Evolutionary conservation across 2,797 vertebrate genomes (phyloP).

Genomic region (Fistularia commersonii): DNA sequence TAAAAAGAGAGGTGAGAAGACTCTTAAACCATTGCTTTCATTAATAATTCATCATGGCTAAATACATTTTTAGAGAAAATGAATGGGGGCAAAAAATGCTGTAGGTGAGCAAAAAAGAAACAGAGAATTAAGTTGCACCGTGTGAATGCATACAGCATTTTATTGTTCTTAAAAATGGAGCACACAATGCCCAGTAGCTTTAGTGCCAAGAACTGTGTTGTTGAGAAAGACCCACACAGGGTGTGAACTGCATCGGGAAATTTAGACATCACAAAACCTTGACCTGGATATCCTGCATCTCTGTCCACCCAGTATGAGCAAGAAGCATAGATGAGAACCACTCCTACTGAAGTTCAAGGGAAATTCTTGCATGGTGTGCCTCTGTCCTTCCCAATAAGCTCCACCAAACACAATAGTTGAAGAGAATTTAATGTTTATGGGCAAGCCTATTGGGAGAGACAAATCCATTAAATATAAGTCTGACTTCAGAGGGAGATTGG

Average conservation of each 20-base stretch:
- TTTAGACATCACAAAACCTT: conserved; percentile 45
- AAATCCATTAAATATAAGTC: conserved; percentile 61
- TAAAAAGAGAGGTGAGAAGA: conserved; percentile 30
- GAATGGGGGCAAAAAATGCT: too few relatives aligned
- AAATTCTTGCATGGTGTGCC: conserved; percentile 44
- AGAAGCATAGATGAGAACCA: conserved; percentile 46
- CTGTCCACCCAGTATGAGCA: conserved; percentile 50
- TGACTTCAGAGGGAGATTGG: conserved; percentile 42
- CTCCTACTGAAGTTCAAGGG: conserved; percentile 51
- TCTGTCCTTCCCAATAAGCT: conserved; percentile 40
- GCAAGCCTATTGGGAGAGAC: conserved; percentile 53
- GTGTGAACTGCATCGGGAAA: conserved; percentile 36
- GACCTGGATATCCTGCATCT: conserved; percentile 69
- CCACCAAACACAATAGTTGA: conserved; percentile 38
- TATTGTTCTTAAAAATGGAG: conserved; percentile 25
- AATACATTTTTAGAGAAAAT: too few relatives aligned
- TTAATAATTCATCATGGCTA: too few relatives aligned
- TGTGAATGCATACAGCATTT: conserved; percentile 15
- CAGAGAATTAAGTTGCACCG: conserved; percentile 20
- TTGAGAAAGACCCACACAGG: conserved; percentile 25
- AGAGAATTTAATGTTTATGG: conserved; percentile 61
- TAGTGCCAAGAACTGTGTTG: conserved; percentile 9
- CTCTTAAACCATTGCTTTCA: too few relatives aligned
- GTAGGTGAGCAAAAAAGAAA: conserved; percentile 15
- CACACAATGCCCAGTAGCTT: conserved; percentile 8